Conservation (phyloP, 2,888 invertebrate genomes). For the Euclidia mi region DNA sequence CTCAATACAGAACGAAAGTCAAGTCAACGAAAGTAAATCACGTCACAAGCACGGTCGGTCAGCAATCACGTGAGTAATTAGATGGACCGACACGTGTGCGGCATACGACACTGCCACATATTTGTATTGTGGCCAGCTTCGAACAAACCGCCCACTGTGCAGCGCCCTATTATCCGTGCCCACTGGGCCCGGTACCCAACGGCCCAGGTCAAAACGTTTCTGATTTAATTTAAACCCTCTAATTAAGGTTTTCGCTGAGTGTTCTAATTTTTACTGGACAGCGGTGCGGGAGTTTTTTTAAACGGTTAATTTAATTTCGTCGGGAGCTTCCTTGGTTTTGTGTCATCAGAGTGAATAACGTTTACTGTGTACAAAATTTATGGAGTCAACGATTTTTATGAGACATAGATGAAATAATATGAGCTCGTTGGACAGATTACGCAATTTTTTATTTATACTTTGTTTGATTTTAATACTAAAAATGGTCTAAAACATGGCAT, state of each 20-base stretch:
- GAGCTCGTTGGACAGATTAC: background rate
- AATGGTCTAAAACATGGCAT: too few species aligned
- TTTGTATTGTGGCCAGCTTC: conserved; percentile 29
- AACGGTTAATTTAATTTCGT: conserved; percentile 48
- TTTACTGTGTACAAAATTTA: conserved; percentile 14
- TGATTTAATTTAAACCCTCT: conserved; percentile 49
- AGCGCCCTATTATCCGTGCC: conserved; percentile 2
- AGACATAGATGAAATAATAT: background rate
- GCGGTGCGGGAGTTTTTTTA: conserved; percentile 37
- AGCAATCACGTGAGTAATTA: conserved; percentile 70
- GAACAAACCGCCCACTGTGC: conserved; percentile 5
- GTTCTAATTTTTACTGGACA: conserved; percentile 50
- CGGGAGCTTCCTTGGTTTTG: conserved; percentile 19
- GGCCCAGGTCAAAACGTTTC: conserved; percentile 31
- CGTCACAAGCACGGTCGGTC: conserved; percentile 11
- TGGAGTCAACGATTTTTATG: conserved; percentile 12
- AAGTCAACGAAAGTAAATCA: too few species aligned
- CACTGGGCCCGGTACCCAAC: background rate
- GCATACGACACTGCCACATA: conserved; percentile 46
- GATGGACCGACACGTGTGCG: conserved; percentile 61
- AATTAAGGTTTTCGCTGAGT: conserved; percentile 56
- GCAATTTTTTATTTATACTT: background rate
- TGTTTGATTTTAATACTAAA: too few species aligned
- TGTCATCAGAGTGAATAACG: conserved; percentile 24
- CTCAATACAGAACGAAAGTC: too few species aligned